Percentiles rank a stretch among this genome's conserved stretches.
These are phyloP conservation scores for Lydus trimaculatus DNA, from an alignment of 2,888 invertebrate genomes.

Conservation along the genomic window DNA sequence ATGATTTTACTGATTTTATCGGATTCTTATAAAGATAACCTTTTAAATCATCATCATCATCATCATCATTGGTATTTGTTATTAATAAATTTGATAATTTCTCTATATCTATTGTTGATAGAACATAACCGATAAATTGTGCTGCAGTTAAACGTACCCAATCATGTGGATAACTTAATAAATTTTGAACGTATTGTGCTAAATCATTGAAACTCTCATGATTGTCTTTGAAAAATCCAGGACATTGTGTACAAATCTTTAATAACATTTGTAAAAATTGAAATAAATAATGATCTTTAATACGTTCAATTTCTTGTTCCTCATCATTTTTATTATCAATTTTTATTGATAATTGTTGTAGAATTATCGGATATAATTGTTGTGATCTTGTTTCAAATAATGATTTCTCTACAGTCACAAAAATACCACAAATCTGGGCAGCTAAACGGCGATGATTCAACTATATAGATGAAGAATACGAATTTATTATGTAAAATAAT, in stretches of 20 bases:
- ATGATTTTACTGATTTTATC: constrained; percentile 67
- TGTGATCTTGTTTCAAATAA: constrained; percentile 73
- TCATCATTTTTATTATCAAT: constrained; percentile 55
- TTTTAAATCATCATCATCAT: constrained; percentile 37
- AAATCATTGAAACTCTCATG: constrained; percentile 66
- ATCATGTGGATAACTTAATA: constrained; percentile 82
- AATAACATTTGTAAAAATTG: constrained; percentile 76
- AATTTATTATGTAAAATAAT: too few relatives aligned
- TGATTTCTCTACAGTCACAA: constrained; percentile 77
- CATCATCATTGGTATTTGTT: constrained; percentile 44
- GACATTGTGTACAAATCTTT: constrained; percentile 72
- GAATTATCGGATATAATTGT: constrained; percentile 67
- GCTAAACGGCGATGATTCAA: constrained; percentile 76
- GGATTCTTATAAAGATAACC: constrained; percentile 69
- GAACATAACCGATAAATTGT: constrained; percentile 77
- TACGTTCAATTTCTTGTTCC: constrained; percentile 68
- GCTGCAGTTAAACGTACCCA: constrained; percentile 85
- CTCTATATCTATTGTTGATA: constrained; percentile 69
- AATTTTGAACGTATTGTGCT: constrained; percentile 71
- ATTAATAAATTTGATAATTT: constrained; percentile 65
- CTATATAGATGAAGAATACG: too few relatives aligned
- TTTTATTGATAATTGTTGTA: constrained; percentile 53
- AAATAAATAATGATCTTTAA: constrained; percentile 77
- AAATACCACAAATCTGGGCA: constrained; percentile 80
- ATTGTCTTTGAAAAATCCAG: constrained; percentile 64